Conservation (phyloP, 2,888 invertebrate genomes). For the Drosophila trichaetosa region DNA sequence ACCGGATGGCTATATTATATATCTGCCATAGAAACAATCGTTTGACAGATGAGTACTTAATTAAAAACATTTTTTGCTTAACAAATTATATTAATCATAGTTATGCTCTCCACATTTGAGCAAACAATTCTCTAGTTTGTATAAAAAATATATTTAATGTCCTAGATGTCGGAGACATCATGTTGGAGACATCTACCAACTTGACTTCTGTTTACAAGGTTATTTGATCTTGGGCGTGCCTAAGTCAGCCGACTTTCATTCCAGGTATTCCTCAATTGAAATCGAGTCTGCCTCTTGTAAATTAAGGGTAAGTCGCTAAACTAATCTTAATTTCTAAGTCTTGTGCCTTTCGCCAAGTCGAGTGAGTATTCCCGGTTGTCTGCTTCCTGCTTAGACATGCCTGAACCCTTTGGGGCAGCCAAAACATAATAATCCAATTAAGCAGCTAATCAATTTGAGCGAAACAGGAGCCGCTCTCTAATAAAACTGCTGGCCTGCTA, state of each 20-base stretch:
- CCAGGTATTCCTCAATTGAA: neutral
- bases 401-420: neutral
- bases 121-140: neutral
- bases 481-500: neutral
- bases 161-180: no score
- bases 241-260: neutral
- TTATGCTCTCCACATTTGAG: rapidly evolving
- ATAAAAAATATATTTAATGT: neutral
- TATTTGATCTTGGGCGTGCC: neutral
- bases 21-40: neutral
- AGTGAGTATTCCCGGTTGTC: neutral
- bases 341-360: neutral
- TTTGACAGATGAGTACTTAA: neutral
- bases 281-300: neutral
- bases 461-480: neutral
- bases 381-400: neutral
- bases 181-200: no score
- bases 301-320: neutral
- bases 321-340: neutral
- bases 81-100: rapidly evolving
- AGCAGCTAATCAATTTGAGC: constrained; percentile 2
- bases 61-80: neutral
- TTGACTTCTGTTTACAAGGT: neutral
- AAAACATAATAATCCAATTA: constrained; percentile 10
- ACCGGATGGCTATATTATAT: neutral